Percentiles rank a stretch among this genome's conserved stretches.
Evolutionary conservation across 2,797 vertebrate genomes (phyloP).

Genomic region (Gorsachius magnificus): DNA sequence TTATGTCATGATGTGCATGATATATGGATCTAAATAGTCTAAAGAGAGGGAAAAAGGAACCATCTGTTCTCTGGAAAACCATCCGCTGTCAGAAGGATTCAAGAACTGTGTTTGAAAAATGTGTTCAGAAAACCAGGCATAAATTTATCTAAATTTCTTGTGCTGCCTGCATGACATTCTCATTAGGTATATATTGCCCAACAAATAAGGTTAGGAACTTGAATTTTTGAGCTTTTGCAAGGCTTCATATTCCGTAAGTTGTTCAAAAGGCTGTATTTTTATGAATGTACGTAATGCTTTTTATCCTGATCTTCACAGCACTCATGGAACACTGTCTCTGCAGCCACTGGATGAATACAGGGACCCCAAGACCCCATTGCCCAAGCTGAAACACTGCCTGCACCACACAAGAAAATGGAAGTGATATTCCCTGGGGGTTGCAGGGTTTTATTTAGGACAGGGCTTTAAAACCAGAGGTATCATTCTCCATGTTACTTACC

Average conservation of each 20-base stretch:
- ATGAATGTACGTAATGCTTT: fast-evolving
- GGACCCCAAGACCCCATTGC: background rate
- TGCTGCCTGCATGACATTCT: background rate
- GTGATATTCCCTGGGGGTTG: background rate
- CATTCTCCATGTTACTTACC: background rate
- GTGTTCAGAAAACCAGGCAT: background rate
- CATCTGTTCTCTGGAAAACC: background rate
- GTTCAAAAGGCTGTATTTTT: background rate
- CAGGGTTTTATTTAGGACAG: background rate
- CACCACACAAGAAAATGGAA: background rate
- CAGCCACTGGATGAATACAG: background rate
- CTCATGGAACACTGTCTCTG: background rate
- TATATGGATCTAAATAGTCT: background rate
- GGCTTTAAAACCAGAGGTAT: background rate
- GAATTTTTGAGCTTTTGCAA: background rate
- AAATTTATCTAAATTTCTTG: background rate
- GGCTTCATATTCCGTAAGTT: background rate
- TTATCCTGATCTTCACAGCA: background rate
- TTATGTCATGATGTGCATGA: background rate
- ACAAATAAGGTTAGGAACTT: background rate
- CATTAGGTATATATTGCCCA: background rate
- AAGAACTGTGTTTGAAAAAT: background rate
- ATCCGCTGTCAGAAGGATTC: background rate
- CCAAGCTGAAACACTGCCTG: background rate
- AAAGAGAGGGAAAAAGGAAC: background rate